Evolutionary conservation across 2,888 invertebrate genomes (phyloP).

Genomic region (Idaea straminata): DNA sequence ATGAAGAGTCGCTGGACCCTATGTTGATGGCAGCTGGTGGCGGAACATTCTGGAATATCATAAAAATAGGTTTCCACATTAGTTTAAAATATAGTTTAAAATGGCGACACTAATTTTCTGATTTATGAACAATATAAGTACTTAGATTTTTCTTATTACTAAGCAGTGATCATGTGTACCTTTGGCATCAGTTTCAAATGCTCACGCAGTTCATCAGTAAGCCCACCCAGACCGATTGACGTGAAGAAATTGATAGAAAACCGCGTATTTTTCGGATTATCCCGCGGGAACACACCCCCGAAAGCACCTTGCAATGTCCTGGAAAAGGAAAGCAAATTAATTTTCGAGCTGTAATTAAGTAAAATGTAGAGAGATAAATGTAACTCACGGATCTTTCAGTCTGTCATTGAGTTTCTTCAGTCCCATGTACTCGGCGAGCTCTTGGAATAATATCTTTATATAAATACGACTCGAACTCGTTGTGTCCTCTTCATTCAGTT

Average conservation of each 20-base stretch:
- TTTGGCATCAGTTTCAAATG: constrained; percentile 91
- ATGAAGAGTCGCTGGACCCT: constrained; percentile 55
- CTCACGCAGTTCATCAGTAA: constrained; percentile 95
- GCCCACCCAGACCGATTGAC: constrained; percentile 96
- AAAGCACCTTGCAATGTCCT: constrained; percentile 93
- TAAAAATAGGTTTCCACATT: background rate
- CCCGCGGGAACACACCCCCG: constrained; percentile 95
- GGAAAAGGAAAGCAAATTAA: constrained; percentile 49
- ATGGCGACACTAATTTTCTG: too few species aligned
- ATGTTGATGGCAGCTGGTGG: constrained; percentile 62
- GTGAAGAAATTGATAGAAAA: constrained; percentile 99
- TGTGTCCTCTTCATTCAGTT: constrained; percentile 97
- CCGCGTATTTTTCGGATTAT: constrained; percentile 97
- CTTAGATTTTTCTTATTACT: constrained; percentile 7
- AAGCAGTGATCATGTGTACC: constrained; percentile 39
- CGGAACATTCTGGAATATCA: constrained; percentile 58
- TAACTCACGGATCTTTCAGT: constrained; percentile 92
- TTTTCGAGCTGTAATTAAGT: constrained; percentile 16
- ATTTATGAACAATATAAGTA: too few species aligned
- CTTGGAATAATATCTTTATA: constrained; percentile 98
- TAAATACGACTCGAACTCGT: constrained; percentile 98
- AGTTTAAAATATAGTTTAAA: too few species aligned
- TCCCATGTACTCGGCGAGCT: constrained; percentile 98
- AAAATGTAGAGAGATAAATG: constrained; percentile 18
- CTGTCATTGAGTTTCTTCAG: constrained; percentile 93